Evolutionary conservation across 35 echinoderm and acorn worm genomes (phyloP).

Genomic region (Acanthaster planci): DNA sequence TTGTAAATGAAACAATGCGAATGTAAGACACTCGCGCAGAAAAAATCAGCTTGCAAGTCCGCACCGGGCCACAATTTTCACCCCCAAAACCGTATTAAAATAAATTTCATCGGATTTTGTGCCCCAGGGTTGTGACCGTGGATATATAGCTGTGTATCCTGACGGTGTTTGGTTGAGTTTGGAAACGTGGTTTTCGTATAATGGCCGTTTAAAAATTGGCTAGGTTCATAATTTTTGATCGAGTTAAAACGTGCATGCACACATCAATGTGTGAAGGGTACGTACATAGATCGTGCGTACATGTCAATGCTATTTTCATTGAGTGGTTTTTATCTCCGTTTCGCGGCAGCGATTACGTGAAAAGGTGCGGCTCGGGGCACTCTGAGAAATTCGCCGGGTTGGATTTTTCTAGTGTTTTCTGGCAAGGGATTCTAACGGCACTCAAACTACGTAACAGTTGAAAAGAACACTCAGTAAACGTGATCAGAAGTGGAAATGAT

Average conservation of each 20-base stretch:
- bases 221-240: slow-evolving; percentile 10
- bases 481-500: too few relatives aligned
- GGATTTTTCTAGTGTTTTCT: too few relatives aligned
- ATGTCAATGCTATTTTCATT: slow-evolving; percentile 28
- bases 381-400: too few relatives aligned
- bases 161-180: not conserved
- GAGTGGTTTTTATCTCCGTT: slow-evolving; percentile 31
- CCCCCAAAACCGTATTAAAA: not conserved
- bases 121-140: not conserved
- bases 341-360: slow-evolving; percentile 12
- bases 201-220: not conserved
- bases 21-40: slow-evolving; percentile 4
- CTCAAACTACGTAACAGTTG: too few relatives aligned
- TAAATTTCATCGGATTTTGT: not conserved
- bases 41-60: not conserved
- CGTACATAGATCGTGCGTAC: slow-evolving; percentile 6
- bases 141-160: not conserved
- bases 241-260: slow-evolving; percentile 14
- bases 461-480: too few relatives aligned
- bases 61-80: not conserved
- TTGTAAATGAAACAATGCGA: slow-evolving; percentile 35
- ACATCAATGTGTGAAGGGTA: slow-evolving; percentile 30
- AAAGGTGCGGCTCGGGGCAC: not conserved
- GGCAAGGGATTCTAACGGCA: too few relatives aligned
- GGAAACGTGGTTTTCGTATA: not conserved